Evolutionary conservation across 1,140 invertebrate genomes (phyloP).

Genomic region (Apis mellifera): Amel_HAv3.1 CM009936.2:5670501-5671000

Average conservation of each 20-base stretch:
- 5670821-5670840: conserved; percentile 71
- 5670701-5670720: background rate
- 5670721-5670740: background rate
- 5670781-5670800: conserved; percentile 38
- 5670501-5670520: too few species aligned
- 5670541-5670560: too few species aligned
- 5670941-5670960: conserved; percentile 68
- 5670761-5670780: background rate
- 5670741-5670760: background rate
- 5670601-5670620: background rate
- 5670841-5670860: conserved; percentile 48
- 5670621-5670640: too few species aligned
- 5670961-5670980: conserved; percentile 53
- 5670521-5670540: too few species aligned
- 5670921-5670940: conserved; percentile 39
- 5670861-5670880: conserved; percentile 63
- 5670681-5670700: conserved; percentile 6
- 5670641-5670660: too few species aligned
- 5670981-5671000: conserved; percentile 74
- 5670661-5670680: background rate
- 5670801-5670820: conserved; percentile 62
- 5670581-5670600: too few species aligned
- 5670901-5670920: conserved; percentile 35
- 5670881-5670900: conserved; percentile 70
- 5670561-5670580: too few species aligned